phyloP scores from a whole-genome alignment of 2,113 vertebrate genomes.

The Pygoscelis adeliae region DNA sequence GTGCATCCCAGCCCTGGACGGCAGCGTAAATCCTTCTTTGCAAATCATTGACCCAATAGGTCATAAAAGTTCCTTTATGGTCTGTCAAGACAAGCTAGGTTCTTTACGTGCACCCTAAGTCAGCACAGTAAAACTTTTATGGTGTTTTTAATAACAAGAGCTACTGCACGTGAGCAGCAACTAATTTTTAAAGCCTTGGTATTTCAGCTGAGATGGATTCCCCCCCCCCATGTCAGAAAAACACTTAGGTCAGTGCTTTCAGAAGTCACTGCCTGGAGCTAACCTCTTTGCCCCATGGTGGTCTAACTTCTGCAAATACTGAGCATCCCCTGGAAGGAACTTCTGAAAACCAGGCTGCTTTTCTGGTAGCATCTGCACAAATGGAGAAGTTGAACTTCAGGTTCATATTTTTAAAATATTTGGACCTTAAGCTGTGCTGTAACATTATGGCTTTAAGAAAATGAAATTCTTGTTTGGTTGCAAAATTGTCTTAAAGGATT shows the following conservation, averaged over 20 bases:
- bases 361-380: not conserved
- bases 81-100: slow-evolving; percentile 55
- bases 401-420: not conserved
- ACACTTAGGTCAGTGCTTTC: not conserved
- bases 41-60: slow-evolving; percentile 51
- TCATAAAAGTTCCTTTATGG: slow-evolving; percentile 65
- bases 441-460: not conserved
- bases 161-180: slow-evolving; percentile 47
- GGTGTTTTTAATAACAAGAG: slow-evolving; percentile 67
- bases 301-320: not conserved
- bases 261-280: not conserved
- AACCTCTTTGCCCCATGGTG: not conserved
- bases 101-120: slow-evolving; percentile 49
- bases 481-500: not conserved
- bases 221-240: not conserved
- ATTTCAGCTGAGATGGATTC: slow-evolving; percentile 2
- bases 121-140: slow-evolving; percentile 68
- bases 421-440: not conserved
- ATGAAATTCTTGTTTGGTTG: not conserved
- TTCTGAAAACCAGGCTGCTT: not conserved
- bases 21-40: not conserved
- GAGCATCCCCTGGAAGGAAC: not conserved
- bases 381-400: not conserved
- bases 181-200: slow-evolving; percentile 51
- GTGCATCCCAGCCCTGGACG: not conserved